Conservation (phyloP, 2,113 vertebrate species). For the Plecotus auritus region DNA sequence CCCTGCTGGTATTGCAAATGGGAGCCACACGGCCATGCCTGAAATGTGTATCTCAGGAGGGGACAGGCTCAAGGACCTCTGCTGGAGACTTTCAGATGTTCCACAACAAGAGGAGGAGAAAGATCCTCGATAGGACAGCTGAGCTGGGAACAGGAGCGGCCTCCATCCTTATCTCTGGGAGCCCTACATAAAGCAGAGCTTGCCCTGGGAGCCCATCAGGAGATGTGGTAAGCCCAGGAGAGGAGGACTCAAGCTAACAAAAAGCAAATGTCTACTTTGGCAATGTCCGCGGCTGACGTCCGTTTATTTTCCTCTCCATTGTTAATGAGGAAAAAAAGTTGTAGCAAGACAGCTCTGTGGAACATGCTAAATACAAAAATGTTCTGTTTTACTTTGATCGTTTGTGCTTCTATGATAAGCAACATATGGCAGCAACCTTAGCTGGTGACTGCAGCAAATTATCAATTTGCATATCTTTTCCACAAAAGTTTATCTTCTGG, state of each 20-base stretch:
- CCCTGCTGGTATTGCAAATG: too few species aligned
- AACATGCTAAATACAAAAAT: conserved; percentile 50
- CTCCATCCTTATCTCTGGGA: conserved; percentile 61
- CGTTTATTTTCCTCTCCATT: conserved; percentile 62
- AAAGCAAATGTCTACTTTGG: conserved; percentile 82
- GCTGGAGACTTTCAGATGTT: conserved; percentile 38
- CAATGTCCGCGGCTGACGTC: conserved; percentile 71
- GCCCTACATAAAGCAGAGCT: conserved; percentile 67
- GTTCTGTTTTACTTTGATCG: conserved; percentile 62
- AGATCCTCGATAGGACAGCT: background rate
- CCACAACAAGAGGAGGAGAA: conserved; percentile 44
- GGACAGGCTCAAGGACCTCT: background rate
- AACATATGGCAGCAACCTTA: conserved; percentile 63
- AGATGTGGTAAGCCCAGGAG: conserved; percentile 64
- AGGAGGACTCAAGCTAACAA: conserved; percentile 72
- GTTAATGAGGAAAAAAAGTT: conserved; percentile 41
- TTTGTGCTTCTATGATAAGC: conserved; percentile 67
- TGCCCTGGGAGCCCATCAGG: conserved; percentile 37
- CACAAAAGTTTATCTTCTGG: conserved; percentile 47
- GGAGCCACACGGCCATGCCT: background rate
- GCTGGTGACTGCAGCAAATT: conserved; percentile 3
- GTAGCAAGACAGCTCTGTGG: conserved; percentile 59
- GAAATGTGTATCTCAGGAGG: background rate
- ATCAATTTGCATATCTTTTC: conserved; percentile 58
- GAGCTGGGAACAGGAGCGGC: conserved; percentile 50